Base-by-base conservation (phyloP, 2,113 vertebrate species). In the Lasiurus borealis region DNA sequence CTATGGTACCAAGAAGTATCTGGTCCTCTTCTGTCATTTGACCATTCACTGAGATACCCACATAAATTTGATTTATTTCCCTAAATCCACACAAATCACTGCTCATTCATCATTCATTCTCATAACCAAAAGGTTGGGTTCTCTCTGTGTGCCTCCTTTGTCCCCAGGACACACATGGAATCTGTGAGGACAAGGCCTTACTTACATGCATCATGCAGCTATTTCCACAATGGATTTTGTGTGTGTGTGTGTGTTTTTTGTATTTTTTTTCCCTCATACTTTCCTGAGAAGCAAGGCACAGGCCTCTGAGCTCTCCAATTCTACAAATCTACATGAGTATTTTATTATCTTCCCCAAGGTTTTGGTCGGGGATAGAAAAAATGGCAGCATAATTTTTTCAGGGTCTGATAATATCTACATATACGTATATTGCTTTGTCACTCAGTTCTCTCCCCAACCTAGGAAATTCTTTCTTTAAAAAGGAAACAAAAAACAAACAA, bases 221-320 rank as follows among this genome's bases (percentile, higher is more conserved):
- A 68, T 83, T 91, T 44, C 69, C 21, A 71, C 5, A 8, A 12
- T 59, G 31, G 23, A 10, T 48, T 88, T 92, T 90, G 27, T 89
- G 27, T 19, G 18, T 9, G 23, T 62, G 57, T 12, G 7, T 57
- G 9, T 62, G 88, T 40, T 40, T 40, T 40, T 40, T 40, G 40
- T 40, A 40, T 40, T 40, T 40, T 40, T 40, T 62, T 57, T 6
- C 8, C 19, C 7, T 8, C 5, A 31, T 34, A 31, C 11, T 88
- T 95, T 88, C 34, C 19, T 72, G 8, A 59, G 50, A 96, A 72
- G 31, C 50, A 96, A 62, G 40, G 13, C 18, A 78, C 2, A 71
- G 6, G 0, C 44, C 6, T 69, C 34, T 80, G 29, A n/a, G 11
- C 2, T n/a, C 8, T 66, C 84, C 23, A 87, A 40, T 76, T 62